Base-by-base conservation (phyloP, 2,797 vertebrate genomes). In the Choloepus didactylus region DNA sequence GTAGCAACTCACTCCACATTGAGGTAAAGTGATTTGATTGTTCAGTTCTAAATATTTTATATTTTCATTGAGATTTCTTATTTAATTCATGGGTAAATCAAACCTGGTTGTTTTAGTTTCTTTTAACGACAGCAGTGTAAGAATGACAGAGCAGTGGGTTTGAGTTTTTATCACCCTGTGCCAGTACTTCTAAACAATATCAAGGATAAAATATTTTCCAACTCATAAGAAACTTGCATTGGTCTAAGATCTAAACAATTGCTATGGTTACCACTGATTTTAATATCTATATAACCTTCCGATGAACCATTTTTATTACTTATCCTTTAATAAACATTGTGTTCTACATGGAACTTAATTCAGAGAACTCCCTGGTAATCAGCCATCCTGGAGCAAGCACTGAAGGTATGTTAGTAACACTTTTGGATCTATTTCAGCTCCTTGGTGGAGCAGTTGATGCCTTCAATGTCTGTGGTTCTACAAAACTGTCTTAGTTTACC, bases 51-150 rank as follows among this genome's bases (percentile, higher is more conserved):
- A 77, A 92, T 23, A 49, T 44, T n/a, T 75, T 29, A 46, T 51
- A 72, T 67, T 93, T 76, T 70, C n/a, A 60, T 62, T 70, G 44
- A 89, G 67, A 70, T 77, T 82, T 81, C 84, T 93, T 75, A 51
- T 51, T 54, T 79, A 90, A 64, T 21, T 94, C 44, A 3, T 49
- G 46, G 91, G 56, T 79, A 66, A 85, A 46, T 64, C 56, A 44
- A 79, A 64, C 4, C 66, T 72, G 23, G 64, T 12, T 67, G 49
- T 46, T 49, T 60, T 59, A 46, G 18, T 80, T 86, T 91, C 82
- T 35, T 35, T 35, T 66, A 64, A 62, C n/a, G 25, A 72, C 5
- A 90, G 41, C 29, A 31, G 29, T 80, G 11, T 46, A 64, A 46
- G 15, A 85, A 82, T 18, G 25, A 60, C 10, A 84, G 6, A 64